Evolutionary conservation across 2,888 invertebrate species (phyloP), one percentile per base, ranked within the genome.

Genomic region (Amorpha juglandis): DNA sequence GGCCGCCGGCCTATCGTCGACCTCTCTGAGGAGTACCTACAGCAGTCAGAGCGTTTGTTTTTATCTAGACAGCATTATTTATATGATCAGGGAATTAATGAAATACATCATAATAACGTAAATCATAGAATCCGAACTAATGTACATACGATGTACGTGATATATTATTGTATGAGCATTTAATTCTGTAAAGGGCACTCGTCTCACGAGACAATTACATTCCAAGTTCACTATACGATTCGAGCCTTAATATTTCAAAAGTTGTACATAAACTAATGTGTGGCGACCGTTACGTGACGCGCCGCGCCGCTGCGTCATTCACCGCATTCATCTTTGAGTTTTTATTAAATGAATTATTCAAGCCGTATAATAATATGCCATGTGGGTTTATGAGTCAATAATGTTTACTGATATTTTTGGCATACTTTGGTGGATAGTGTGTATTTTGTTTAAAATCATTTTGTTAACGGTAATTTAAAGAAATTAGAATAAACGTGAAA

Each of bases 261-360:
- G 69, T 70, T 68, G 58, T 50, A 48, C n/a, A n/a, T 51, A 64
- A 69, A 70, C 68, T 65, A 62, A 67, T 66, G 63, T 68, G 72
- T 70, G 70, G 73, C 21, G 50, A n/a, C n/a, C n/a, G n/a, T n/a
- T n/a, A n/a, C n/a, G n/a, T n/a, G n/a, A 52, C 70, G 63, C 64
- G 65, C 66, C 64, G 71, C 69, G 71, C 68, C 42, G 70, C 74
- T 73, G 71, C 70, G 78, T 78, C 78, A 71, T 74, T 72, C 66
- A 71, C 76, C 71, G 78, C 77, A 77, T 80, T 74, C 72, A 77
- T 80, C 78, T 76, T 76, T 69, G 67, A 76, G 72, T 77, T 79
- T 80, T 78, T 82, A 81, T 82, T 82, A 80, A 58, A 58, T 58
- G 42, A 42, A 58, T 58, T 58, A 58, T 58, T 58, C 58, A 58